A percentile compares a stretch with the other conserved stretches of the same genome.
Evolutionary conservation across 1,140 invertebrate species (phyloP).

Genomic region (Myzus persicae): DNA sequence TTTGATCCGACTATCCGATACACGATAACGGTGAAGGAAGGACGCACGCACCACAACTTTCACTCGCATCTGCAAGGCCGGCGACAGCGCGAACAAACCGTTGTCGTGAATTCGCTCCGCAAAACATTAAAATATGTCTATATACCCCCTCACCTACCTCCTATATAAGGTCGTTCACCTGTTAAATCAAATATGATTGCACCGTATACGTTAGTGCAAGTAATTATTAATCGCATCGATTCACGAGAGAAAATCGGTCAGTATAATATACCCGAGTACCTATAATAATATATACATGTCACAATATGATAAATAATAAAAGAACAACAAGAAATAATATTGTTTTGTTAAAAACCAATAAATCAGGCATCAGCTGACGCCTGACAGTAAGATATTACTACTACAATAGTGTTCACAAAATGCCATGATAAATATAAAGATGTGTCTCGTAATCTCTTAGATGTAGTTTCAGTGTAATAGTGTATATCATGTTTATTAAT

Average conservation of each 20-base stretch:
- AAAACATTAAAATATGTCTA: neutral
- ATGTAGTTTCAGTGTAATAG: no score
- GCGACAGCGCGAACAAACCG: neutral
- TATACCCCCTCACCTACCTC: neutral
- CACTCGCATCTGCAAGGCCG: constrained; percentile 32
- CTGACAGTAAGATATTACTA: neutral
- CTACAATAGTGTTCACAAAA: neutral
- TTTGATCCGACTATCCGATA: neutral
- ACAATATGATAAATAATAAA: neutral
- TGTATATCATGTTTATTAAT: neutral
- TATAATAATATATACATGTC: neutral
- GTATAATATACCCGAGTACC: neutral
- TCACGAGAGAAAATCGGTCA: neutral
- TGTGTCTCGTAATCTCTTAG: neutral
- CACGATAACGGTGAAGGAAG: constrained; percentile 36
- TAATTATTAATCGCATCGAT: neutral
- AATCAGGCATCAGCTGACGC: no score
- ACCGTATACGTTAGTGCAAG: neutral
- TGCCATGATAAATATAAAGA: neutral
- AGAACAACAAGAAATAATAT: neutral
- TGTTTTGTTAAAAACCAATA: neutral
- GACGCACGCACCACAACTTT: constrained; percentile 23
- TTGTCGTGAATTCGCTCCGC: neutral
- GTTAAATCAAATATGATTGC: constrained; percentile 9
- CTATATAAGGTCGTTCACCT: constrained; percentile 11